Base-by-base conservation (phyloP, 2,888 invertebrate genomes). In the Conchocele bisecta region DNA sequence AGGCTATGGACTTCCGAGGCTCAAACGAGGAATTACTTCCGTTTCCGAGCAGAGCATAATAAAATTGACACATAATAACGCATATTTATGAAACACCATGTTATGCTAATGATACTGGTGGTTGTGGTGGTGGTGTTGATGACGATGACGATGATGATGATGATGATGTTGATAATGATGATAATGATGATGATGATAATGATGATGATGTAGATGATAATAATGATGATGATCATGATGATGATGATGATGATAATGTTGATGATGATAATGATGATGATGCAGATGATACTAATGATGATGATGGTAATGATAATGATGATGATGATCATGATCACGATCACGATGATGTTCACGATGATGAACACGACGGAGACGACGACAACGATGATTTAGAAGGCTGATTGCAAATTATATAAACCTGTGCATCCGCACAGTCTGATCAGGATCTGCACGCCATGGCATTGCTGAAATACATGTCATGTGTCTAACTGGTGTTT, bases 171-270 rank as follows among this genome's bases (percentile, higher is more conserved):
- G 56, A 24, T 26, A 48, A 35, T 53, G 57, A 42, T 37, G 64
- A 46, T 56, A 46, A 56, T 56, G 54, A 44, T 56, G 24, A 44
- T 42, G 56, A 64, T 64, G 56, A 46, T 65, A 50, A 35, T 57
- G 57, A 57, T 44, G 65, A 57, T 65, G 46, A 41, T 44, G 28
- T 20, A 28, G 35, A 60, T 60, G 50, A 35, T 50, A 31, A 46
- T 58, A 31, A 29, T 26, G 41, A 48, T 33, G 24, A 6, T 42
- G 29, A 46, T 58, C 28, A 42, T 42, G 11, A 57, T 44, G 22
- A 42, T 56, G 3, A 56, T 39, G n/a, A 56, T 57, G 13, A 33
- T 44, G 41, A 44, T 57, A 20, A 57, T 22, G 24, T 24, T 44
- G 9, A 44, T 44, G 24, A 57, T 57, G 3, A 57, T 57, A 26